Conservation (phyloP, 2,113 vertebrate genomes). For the Perca schrenkii region DNA sequence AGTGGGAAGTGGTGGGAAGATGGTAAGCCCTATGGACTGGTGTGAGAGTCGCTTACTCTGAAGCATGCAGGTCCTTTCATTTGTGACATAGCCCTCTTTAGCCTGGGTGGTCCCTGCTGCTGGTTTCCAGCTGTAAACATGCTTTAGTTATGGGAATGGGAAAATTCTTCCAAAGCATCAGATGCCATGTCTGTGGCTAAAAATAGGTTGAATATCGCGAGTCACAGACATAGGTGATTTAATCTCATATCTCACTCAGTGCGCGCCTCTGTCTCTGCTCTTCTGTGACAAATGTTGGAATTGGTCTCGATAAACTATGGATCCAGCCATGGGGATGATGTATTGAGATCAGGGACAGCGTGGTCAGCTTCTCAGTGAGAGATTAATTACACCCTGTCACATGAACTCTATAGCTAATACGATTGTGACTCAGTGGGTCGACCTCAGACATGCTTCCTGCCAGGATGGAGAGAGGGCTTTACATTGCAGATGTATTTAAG, state of each 20-base stretch:
- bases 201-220: slow-evolving; percentile 37
- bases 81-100: slow-evolving; percentile 26
- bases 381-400: slow-evolving; percentile 53
- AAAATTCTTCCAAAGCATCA: neutral
- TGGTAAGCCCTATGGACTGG: slow-evolving; percentile 47
- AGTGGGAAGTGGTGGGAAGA: slow-evolving; percentile 36
- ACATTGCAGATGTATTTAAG: neutral
- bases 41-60: slow-evolving; percentile 31
- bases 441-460: slow-evolving; percentile 18
- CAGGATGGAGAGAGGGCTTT: neutral
- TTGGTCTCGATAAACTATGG: slow-evolving; percentile 12
- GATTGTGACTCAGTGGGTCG: slow-evolving; percentile 3
- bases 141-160: slow-evolving; percentile 25
- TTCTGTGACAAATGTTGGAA: slow-evolving; percentile 32
- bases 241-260: slow-evolving; percentile 17
- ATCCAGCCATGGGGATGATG: slow-evolving; percentile 25
- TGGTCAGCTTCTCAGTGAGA: slow-evolving; percentile 13
- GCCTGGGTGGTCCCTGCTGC: slow-evolving; percentile 46
- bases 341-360: slow-evolving; percentile 5
- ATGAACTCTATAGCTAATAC: slow-evolving; percentile 40
- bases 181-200: slow-evolving; percentile 6
- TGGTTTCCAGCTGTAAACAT: slow-evolving; percentile 9
- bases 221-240: slow-evolving; percentile 9
- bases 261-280: slow-evolving; percentile 13
- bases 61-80: slow-evolving; percentile 12